Conservation (phyloP, 2,113 vertebrate genomes). For the Galeopterus variegatus region DNA sequence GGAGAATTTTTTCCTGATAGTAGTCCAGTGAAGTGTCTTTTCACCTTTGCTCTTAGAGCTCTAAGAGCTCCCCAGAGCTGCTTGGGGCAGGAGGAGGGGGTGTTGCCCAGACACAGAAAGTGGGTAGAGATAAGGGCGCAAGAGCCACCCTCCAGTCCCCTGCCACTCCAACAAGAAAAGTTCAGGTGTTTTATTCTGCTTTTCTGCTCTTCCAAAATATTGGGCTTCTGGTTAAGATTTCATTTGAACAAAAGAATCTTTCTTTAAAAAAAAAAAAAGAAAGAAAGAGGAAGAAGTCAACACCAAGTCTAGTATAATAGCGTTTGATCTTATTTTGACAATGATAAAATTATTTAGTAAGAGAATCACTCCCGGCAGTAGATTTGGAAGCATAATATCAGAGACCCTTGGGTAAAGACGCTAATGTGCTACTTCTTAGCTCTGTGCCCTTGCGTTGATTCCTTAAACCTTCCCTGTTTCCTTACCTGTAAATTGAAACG, state of each 20-base stretch:
- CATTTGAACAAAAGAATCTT: background rate
- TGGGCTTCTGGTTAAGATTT: constrained; percentile 24
- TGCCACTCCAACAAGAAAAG: background rate
- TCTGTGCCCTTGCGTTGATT: constrained; percentile 3
- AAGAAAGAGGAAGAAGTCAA: background rate
- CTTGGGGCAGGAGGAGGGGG: background rate
- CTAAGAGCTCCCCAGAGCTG: background rate
- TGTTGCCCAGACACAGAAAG: background rate
- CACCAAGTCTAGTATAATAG: background rate
- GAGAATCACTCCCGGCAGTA: background rate
- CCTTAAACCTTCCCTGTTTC: constrained; percentile 6
- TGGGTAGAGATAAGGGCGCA: background rate
- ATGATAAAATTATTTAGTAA: background rate
- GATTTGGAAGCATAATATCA: background rate
- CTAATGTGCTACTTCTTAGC: background rate
- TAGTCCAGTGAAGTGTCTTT: background rate
- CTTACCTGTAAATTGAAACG: background rate
- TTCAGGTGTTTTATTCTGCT: background rate
- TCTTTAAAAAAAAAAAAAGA: background rate
- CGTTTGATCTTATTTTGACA: constrained; percentile 44
- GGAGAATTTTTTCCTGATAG: background rate
- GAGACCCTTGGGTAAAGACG: background rate
- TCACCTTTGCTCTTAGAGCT: background rate
- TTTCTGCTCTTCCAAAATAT: background rate
- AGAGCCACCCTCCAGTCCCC: background rate